Percentiles rank a stretch among this genome's conserved stretches.
Conservation (phyloP, 2,888 invertebrate species). For the Clitarchus hookeri region DNA sequence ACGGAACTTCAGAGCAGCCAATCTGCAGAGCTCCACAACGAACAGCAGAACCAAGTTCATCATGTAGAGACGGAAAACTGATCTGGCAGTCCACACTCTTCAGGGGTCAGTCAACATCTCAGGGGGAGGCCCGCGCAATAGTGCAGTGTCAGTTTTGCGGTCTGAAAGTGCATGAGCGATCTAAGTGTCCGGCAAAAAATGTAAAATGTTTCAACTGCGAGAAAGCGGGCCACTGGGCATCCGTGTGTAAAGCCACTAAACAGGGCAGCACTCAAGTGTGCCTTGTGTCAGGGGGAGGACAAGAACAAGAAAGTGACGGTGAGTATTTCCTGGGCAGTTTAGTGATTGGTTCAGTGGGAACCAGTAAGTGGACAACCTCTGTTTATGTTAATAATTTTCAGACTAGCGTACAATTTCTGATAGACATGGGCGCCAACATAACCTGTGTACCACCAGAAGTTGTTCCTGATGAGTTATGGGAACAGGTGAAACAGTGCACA, state of each 20-base stretch:
- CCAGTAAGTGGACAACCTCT: background rate
- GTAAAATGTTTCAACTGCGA: background rate
- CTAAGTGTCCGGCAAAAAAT: background rate
- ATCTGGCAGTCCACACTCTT: background rate
- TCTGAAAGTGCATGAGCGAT: background rate
- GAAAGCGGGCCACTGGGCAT: background rate
- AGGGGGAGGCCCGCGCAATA: background rate
- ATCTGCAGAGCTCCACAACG: background rate
- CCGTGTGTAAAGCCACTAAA: background rate
- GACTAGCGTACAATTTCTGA: background rate
- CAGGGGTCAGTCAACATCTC: background rate
- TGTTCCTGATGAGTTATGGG: background rate
- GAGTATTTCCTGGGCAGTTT: background rate
- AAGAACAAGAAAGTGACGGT: no score
- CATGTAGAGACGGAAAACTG: background rate
- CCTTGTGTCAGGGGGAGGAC: background rate
- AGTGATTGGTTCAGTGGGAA: background rate
- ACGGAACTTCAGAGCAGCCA: background rate
- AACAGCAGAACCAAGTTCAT: background rate
- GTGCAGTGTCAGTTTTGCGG: background rate
- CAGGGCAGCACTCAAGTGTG: background rate
- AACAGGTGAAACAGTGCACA: background rate
- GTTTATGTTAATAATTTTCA: constrained; percentile 3
- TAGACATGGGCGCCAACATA: background rate
- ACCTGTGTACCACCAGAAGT: background rate